These are phyloP conservation scores for Drosophila leonis DNA, from an alignment of 2,888 invertebrate genomes.

Conservation along the genomic window DNA sequence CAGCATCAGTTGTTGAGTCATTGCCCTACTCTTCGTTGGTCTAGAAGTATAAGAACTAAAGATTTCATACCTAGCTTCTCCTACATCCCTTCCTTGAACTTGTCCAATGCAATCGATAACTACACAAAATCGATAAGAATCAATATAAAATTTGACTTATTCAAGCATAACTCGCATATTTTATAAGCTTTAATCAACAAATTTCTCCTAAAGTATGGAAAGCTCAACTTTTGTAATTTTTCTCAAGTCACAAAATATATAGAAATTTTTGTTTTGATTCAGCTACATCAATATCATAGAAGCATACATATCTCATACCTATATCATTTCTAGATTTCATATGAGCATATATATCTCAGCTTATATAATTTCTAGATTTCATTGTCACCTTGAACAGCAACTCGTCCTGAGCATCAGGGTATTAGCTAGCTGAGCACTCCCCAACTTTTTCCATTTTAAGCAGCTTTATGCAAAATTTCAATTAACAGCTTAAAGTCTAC, in stretches of 20 bases:
- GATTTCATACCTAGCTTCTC: too few species aligned
- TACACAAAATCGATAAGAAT: neutral
- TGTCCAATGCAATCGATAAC: too few species aligned
- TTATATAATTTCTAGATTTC: neutral
- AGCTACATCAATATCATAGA: too few species aligned
- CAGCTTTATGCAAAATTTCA: constrained; percentile 1
- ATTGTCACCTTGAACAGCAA: neutral
- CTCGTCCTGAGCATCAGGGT: neutral
- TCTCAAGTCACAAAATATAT: too few species aligned
- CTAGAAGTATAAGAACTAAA: too few species aligned
- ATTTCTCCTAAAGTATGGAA: neutral
- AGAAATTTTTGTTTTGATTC: too few species aligned
- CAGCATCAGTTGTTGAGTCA: too few species aligned
- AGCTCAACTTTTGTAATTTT: neutral
- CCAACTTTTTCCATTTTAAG: neutral
- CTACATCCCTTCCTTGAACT: too few species aligned
- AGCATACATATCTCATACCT: too few species aligned
- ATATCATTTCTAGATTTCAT: neutral
- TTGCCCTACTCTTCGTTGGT: too few species aligned
- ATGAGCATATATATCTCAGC: neutral
- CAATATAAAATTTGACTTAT: neutral
- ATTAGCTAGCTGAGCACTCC: neutral
- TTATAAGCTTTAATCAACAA: neutral
- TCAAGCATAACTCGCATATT: neutral
- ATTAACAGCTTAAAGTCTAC: neutral